Evolutionary conservation across 2,797 vertebrate species (phyloP), one percentile per base, ranked within the genome.

Genomic region (Heteromormyrus szaboi): DNA sequence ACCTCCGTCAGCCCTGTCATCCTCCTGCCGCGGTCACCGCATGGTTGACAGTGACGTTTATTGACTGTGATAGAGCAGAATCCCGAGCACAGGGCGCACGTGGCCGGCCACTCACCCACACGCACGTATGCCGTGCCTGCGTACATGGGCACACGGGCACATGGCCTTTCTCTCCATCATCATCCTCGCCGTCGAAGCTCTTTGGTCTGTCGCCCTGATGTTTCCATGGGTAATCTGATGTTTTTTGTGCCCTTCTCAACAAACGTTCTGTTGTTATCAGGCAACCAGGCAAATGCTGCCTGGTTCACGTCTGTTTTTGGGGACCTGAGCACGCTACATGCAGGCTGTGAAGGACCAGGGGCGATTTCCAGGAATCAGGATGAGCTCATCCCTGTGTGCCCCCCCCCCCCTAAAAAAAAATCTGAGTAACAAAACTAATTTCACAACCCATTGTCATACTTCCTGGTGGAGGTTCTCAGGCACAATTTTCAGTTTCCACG

Each of bases 21-120:
- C 48, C 9, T 8, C 22, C 19, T 41, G 85, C 85, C 0, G 22
- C 25, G 19, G 85, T 29, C n/a, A 50, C 51, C 12, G 51, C 11
- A 54, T 29, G 29, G n/a, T 29, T 41, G 85, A 56, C 17, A 54
- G 51, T 86, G 51, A 86, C 51, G 51, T 56, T 86, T 37, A 86
- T 37, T 54, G 85, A 86, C 85, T n/a, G 85, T 56, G 85, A 56
- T 51, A 51, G 83, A 54, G 85, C 50, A 85, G 84, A 29, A 17
- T 51, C 46, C 46, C 33, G 25, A 85, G 79, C 4, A 83, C 19
- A 46, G 37, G 79, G n/a, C 7, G 25, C 50, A 85, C 2, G 48
- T 25, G n/a, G 25, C 22, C 0, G 9, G 12, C 65, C 11, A 4
- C 65, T 33, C 65, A 14, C 12, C 25, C 65, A 33, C 25, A 5